Base-by-base conservation (phyloP, 2,113 vertebrate genomes). In the Ochotona curzoniae region DNA sequence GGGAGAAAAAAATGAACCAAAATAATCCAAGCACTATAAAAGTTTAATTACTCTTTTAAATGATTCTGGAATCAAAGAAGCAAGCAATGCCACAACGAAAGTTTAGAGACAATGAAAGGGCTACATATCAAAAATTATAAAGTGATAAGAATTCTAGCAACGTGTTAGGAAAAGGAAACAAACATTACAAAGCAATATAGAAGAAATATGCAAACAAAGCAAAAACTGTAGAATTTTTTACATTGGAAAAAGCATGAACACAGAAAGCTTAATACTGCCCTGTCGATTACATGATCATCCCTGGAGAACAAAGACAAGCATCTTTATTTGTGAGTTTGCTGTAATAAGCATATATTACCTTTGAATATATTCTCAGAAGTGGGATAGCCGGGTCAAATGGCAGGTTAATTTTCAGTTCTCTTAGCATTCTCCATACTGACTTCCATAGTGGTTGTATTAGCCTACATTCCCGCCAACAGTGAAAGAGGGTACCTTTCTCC, bases 11-110 rank as follows among this genome's bases (percentile, higher is more conserved):
- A n/a, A n/a, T 70, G 51, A n/a, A 80, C 35, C n/a, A 73, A 84
- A 73, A 25, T 73, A 74, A 38, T 32, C 49, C 21, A 80, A 63
- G 14, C 69, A 89, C 21, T 89, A 44, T 57, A 71, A 23, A 88
- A 57, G 54, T 15, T 57, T 75, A n/a, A 54, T 70, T 47, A 73
- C 32, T 73, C 23, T 75, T 69, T 60, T 32, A 73, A 89, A 67
- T 73, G 81, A 85, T 81, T 83, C 15, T 63, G 64, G n/a, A 83
- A 38, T 35, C 15, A 30, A 91, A 91, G 74, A 78, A 57, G 20
- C 81, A 81, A 86, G 20, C 23, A 63, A 21, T 51, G 83, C 10
- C 54, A 18, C n/a, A 87, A 1, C 54, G 73, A 76, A 32, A 66
- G 63, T 26, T 87, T 69, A 74, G 49, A 26, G 23, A 35, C 57